A percentile compares a stretch with the other conserved stretches of the same genome.
phyloP scores from a whole-genome alignment of 2,888 invertebrate species.

The Dichetophora obliterata region DNA sequence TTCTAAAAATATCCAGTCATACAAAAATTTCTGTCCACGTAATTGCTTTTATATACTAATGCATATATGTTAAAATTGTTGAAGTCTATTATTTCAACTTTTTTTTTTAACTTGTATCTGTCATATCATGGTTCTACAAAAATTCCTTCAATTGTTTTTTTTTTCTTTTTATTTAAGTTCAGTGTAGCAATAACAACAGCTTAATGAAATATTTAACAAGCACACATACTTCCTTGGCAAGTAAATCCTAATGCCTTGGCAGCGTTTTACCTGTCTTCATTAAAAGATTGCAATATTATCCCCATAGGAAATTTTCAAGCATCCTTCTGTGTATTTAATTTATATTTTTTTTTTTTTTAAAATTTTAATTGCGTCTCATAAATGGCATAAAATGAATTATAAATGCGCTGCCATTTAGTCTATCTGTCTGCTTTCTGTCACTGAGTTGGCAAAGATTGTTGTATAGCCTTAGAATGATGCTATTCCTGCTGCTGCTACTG shows the following conservation, averaged over 20 bases:
- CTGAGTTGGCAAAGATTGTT: constrained; percentile 25
- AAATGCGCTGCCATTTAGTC: constrained; percentile 33
- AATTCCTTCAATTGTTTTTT: too few species aligned
- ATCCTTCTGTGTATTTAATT: constrained; percentile 30
- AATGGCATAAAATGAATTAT: constrained; percentile 39
- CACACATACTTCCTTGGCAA: too few species aligned
- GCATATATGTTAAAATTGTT: too few species aligned
- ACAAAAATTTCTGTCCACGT: too few species aligned
- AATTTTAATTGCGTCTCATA: constrained; percentile 39
- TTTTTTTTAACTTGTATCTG: too few species aligned
- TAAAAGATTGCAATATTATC: constrained; percentile 12
- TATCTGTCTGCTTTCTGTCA: constrained; percentile 11
- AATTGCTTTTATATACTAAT: too few species aligned
- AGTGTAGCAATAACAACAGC: too few species aligned
- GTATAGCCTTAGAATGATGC: neutral
- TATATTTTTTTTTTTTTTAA: constrained; percentile 5
- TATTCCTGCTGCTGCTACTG: neutral
- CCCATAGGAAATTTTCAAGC: constrained; percentile 30
- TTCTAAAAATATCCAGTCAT: too few species aligned
- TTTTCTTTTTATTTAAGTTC: too few species aligned
- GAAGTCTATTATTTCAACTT: too few species aligned
- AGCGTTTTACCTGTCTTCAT: neutral
- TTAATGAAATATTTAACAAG: too few species aligned
- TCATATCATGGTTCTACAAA: too few species aligned
- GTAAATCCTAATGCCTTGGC: neutral